phyloP scores from a whole-genome alignment of 1,140 invertebrate species.

The Helicoverpa armigera region DNA sequence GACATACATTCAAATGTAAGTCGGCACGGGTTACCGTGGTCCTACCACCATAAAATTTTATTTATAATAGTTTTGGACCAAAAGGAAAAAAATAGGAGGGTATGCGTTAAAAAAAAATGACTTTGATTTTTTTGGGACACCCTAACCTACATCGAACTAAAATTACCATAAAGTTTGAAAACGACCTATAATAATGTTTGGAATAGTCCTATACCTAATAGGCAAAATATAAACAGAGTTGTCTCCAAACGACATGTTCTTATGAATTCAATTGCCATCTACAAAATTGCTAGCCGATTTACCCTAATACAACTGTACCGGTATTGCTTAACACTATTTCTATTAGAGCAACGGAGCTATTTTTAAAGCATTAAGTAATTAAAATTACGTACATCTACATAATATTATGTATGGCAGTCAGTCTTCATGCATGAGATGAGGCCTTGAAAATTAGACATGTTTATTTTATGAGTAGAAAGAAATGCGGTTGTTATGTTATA shows the following conservation, averaged over 20 bases:
- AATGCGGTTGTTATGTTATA: too few relatives aligned
- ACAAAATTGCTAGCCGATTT: not conserved
- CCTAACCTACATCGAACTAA: too few relatives aligned
- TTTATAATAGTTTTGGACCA: too few relatives aligned
- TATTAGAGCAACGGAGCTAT: not conserved
- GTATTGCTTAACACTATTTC: constrained; percentile 23
- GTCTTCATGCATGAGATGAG: constrained; percentile 4
- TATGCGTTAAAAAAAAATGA: too few relatives aligned
- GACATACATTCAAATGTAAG: too few relatives aligned
- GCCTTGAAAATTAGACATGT: constrained; percentile 20
- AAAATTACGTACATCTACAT: not conserved
- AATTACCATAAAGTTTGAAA: too few relatives aligned
- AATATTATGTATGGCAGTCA: not conserved
- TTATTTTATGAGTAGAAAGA: not conserved
- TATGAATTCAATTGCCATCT: not conserved
- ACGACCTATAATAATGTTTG: too few relatives aligned
- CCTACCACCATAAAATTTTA: too few relatives aligned
- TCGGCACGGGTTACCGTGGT: too few relatives aligned
- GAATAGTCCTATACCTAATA: too few relatives aligned
- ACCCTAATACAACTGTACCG: not conserved
- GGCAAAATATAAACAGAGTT: not conserved
- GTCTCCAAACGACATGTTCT: not conserved
- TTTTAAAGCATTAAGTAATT: constrained; percentile 10
- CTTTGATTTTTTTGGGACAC: too few relatives aligned
- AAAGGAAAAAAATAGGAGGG: too few relatives aligned